These are phyloP conservation scores for Sminthurinus aureus DNA, from an alignment of 2,888 invertebrate genomes.

Conservation along the genomic window DNA sequence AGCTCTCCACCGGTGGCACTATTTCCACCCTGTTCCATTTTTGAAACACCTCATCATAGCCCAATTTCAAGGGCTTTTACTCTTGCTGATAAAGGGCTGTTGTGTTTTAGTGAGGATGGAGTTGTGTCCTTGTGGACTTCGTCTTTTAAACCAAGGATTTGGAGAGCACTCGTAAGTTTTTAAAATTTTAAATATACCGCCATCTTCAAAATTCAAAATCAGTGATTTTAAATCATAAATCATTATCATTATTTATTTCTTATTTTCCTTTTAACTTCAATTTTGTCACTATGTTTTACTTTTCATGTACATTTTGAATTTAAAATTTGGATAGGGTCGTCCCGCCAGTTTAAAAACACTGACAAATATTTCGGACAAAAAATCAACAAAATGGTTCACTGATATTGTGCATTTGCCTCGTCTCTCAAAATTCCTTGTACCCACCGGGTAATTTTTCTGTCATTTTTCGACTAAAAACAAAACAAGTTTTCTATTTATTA, in stretches of 20 bases:
- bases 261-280: too few species aligned
- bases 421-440: constrained; percentile 41
- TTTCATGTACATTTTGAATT: too few species aligned
- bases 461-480: background rate
- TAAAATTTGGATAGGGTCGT: constrained; percentile 29
- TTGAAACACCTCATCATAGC: constrained; percentile 40
- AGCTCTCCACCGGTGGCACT: constrained; percentile 44
- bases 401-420: constrained; percentile 40
- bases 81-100: constrained; percentile 40
- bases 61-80: constrained; percentile 43
- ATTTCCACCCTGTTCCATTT: constrained; percentile 31
- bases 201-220: too few species aligned
- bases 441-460: constrained; percentile 40
- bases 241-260: background rate
- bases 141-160: constrained; percentile 43
- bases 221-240: background rate
- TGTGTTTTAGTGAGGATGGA: constrained; percentile 47
- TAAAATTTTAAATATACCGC: too few species aligned
- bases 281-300: too few species aligned
- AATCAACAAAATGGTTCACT: constrained; percentile 42
- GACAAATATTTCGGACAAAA: constrained; percentile 40
- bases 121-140: constrained; percentile 44
- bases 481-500: background rate
- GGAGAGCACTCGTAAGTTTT: constrained; percentile 41
- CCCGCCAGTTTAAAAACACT: constrained; percentile 35